Evolutionary conservation across 2,888 invertebrate species (phyloP).

Genomic region (Frankliniella intonsa): DNA sequence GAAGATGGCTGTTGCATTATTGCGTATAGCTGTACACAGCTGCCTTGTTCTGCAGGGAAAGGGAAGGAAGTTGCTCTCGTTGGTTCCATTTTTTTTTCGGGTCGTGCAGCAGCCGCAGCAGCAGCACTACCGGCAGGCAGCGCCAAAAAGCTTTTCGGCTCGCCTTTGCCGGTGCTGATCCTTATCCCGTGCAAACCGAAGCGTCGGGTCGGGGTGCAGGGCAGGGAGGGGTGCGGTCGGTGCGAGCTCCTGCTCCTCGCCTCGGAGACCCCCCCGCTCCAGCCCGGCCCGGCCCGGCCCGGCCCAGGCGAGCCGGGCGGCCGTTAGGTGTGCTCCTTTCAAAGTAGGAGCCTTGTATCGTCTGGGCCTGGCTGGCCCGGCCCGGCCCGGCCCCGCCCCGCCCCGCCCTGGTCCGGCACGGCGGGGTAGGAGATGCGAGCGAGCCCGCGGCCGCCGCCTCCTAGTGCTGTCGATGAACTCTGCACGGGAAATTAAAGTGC

Average conservation of each 20-base stretch:
- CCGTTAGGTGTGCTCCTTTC: constrained; percentile 24
- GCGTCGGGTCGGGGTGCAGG: background rate
- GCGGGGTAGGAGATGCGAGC: no score
- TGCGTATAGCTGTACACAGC: no score
- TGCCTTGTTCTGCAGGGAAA: no score
- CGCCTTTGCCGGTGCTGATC: background rate
- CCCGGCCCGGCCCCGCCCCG: background rate
- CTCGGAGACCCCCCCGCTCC: background rate
- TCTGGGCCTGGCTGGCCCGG: background rate
- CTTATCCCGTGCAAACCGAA: constrained; percentile 14
- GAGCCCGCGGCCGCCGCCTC: no score
- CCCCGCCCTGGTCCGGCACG: background rate
- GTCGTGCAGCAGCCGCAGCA: background rate
- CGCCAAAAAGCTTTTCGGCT: background rate
- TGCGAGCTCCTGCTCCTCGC: no score
- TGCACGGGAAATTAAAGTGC: no score
- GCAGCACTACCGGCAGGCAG: background rate
- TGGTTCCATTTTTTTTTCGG: no score
- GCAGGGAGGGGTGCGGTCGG: no score
- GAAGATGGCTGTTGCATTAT: no score
- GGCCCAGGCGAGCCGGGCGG: background rate
- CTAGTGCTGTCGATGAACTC: no score
- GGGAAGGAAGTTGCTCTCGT: no score
- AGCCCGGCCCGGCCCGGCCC: background rate
- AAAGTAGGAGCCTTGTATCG: constrained; percentile 8